Base-by-base conservation (phyloP, 2,888 invertebrate species). In the Gerris lacustris region DNA sequence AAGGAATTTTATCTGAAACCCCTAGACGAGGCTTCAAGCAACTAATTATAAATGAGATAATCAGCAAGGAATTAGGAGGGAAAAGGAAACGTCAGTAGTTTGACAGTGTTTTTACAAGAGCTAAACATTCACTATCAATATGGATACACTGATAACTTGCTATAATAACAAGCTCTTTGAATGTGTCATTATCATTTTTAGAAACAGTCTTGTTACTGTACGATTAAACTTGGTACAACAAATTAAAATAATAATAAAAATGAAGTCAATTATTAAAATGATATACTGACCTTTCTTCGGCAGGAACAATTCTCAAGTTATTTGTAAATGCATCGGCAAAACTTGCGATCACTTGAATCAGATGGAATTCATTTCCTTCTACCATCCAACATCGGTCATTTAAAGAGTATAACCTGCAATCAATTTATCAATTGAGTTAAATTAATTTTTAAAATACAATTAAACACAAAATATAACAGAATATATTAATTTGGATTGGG, bases 361-460 rank as follows among this genome's bases (percentile, higher is more conserved):
- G 84, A 83, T 95, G 94, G 79, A 89, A 88, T 80, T 94, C 93
- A 79, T 91, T 88, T 70, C 92, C 90, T 80, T 90, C 87, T 31
- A 88, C 87, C 72, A 90, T 86, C 94, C 95, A 96, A 76, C 89
- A 88, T 70, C 90, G 87, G 80, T 94, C 93, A 82, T 91, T 90
- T 78, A 88, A 87, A 75, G 89, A 88, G 79, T 88, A 88, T 84
- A 90, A 81, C 79, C 90, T 89, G 74, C 47, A 72, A 71, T 62
- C 7, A 5, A 17, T 31, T 31, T 47, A 70, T 68, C 62, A 44
- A 55, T 17, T 17, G 1, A 66, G n/a, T n/a, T 9, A 17, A 44
- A 31, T 31, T 4, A 31, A 31, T 31, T 31, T 31, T 2, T 4
- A 31, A 31, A 62, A 62, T 62, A 62, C 11, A 62, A 15, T 66